phyloP scores from a whole-genome alignment of 2,113 vertebrate genomes.

The Lasiurus borealis region DNA sequence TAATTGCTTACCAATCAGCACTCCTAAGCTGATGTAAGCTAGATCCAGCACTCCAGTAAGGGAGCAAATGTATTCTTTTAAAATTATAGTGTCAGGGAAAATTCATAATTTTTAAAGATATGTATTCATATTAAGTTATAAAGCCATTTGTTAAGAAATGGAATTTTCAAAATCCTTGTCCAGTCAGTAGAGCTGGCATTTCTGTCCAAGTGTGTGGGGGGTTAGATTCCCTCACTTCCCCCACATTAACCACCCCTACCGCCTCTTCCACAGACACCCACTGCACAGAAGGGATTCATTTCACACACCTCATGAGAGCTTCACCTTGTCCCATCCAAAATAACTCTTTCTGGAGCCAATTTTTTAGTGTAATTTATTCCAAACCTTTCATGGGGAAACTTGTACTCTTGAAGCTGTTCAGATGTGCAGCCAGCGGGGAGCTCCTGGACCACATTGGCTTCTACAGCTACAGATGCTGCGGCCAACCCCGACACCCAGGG shows the following conservation, averaged over 20 bases:
- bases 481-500: slow-evolving; percentile 71
- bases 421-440: slow-evolving; percentile 84
- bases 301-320: slow-evolving; percentile 77
- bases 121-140: neutral
- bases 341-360: slow-evolving; percentile 86
- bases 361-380: slow-evolving; percentile 85
- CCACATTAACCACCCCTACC: slow-evolving; percentile 19
- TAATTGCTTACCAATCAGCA: neutral
- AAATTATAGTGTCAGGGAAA: slow-evolving; percentile 25
- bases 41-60: neutral
- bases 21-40: neutral
- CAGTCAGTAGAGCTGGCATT: neutral
- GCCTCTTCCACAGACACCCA: neutral
- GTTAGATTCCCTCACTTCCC: neutral
- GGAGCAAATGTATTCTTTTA: neutral
- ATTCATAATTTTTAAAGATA: neutral
- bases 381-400: slow-evolving; percentile 83
- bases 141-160: slow-evolving; percentile 36
- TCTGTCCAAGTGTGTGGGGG: neutral
- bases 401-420: slow-evolving; percentile 80
- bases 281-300: slow-evolving; percentile 73
- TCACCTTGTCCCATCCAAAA: slow-evolving; percentile 82
- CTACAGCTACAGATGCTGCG: slow-evolving; percentile 56
- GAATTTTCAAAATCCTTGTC: neutral
- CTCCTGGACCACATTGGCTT: slow-evolving; percentile 59